phyloP scores from a whole-genome alignment of 2,797 vertebrate genomes.

The Platalea minor region DNA sequence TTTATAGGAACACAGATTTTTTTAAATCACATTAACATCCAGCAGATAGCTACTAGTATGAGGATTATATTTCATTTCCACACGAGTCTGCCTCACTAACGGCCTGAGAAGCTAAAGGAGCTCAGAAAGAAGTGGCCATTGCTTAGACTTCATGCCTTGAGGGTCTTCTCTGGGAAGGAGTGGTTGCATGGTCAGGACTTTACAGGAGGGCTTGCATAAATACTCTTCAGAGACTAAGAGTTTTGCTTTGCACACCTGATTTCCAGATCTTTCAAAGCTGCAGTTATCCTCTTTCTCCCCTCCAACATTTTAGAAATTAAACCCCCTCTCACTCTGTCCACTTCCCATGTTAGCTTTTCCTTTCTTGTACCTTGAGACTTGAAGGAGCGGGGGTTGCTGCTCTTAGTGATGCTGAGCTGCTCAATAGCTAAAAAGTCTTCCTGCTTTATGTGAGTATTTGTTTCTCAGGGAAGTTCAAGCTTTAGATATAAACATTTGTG shows the following conservation, averaged over 20 bases:
- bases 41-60: background rate
- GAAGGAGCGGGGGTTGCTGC: background rate
- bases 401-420: background rate
- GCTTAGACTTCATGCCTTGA: background rate
- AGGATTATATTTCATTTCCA: background rate
- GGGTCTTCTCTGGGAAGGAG: background rate
- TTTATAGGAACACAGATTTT: background rate
- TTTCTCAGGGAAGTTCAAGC: background rate
- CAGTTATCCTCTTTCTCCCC: background rate
- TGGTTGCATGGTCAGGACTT: background rate
- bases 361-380: background rate
- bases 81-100: background rate
- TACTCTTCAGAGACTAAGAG: background rate
- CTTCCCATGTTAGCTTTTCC: background rate
- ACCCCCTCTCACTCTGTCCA: background rate
- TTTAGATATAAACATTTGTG: constrained; percentile 27
- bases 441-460: background rate
- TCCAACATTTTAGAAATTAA: background rate
- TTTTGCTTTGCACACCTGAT: background rate
- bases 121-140: background rate
- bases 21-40: background rate
- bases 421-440: background rate
- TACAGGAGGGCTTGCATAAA: background rate
- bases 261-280: background rate
- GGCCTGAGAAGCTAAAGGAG: background rate